Evolutionary conservation across 2,113 vertebrate species (phyloP), one percentile per base, ranked within the genome.

Genomic region (Hippocampus barbouri): DNA sequence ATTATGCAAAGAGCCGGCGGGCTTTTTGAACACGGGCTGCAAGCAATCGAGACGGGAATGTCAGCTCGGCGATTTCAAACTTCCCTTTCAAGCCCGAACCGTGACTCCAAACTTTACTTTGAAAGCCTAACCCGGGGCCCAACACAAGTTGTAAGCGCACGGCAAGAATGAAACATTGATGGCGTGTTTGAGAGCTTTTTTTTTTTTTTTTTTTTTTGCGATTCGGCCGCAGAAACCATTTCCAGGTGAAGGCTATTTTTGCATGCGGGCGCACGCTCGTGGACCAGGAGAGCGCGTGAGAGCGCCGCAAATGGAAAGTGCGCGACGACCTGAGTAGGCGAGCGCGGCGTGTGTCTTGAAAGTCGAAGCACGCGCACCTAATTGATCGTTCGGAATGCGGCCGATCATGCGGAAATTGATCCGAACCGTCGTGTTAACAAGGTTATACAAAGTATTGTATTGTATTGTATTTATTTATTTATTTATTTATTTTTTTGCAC

Each of bases 131-230:
- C 66, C 69, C 25, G 73, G 69, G 70, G 74, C 66, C 23, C n/a
- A 73, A 66, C 56, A 66, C 70, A 64, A 76, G 72, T 73, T 83
- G 71, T 77, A 63, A 76, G 82, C 82, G 69, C 71, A 69, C 40
- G 8, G 41, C 60, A 84, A 87, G 65, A 45, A 45, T 65, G 5
- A 88, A 91, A 89, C 68, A 88, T 85, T 87, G 49, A 89, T 86
- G 73, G 8, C 68, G 56, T 64, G 67, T 62, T 30, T 20, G 74
- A 83, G 76, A 69, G 68, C 76, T 57, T 57, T 49, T 49, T 49
- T 49, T 49, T 57, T 57, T 49, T 49, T 49, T 49, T 49, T 43
- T 43, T 66, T 80, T 73, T 62, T 76, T 59, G 40, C 76, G 54
- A 69, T 67, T 38, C 34, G 62, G 72, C 57, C 68, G 57, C 51